Base-by-base conservation (phyloP, 1,140 invertebrate species). In the Plectrocnemia conspersa region DNA sequence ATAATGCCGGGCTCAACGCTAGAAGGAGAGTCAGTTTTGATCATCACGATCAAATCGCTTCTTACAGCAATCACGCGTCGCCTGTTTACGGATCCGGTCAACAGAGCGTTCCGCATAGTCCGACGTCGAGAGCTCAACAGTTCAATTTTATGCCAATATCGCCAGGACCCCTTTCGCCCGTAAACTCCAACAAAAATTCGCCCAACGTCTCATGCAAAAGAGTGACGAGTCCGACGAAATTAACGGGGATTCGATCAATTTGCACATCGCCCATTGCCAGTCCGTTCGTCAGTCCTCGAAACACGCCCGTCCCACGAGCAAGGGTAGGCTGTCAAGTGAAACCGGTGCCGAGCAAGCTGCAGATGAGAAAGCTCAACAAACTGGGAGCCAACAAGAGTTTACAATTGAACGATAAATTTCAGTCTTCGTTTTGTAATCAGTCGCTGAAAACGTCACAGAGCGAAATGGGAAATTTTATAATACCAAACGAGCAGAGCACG, bases 131-230 rank as follows among this genome's bases (percentile, higher is more conserved):
- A 61, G 76, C 84, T 32, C 82, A 86, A 64, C 85, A 85, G 65
- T 91, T 89, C 66, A 88, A 83, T 68, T 93, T 93, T 65, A 85
- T 85, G 4, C 88, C 87, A 0, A 91, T 91, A 61, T 89, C 86
- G 19, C 86, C 87, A 3, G 80, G 83, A 47, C 80, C 83, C 19
- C 76, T 79, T 64, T 80, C 77, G 3, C 82, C 80, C 15, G 77
- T 76, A 36, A 67, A 70, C 62, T 72, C 56, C 57, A 71, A 59
- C 68, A 70, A 13, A 73, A 72, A 64, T 71, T 70, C 15, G 13
- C 56, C 71, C 66, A 65, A 67, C 5, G 70, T 33, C 5, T 68
- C 59, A 61, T 65, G 10, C 67, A 68, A 48, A 23, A 63, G 67
- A 56, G 65, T 65, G 11, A 64, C 64, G 19, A 72, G 69, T 59